Evolutionary conservation across 37 sponge, comb jelly and placozoan genomes (phyloP), one percentile per base, ranked within the genome.

Genomic region (Haliclona indistincta): DNA sequence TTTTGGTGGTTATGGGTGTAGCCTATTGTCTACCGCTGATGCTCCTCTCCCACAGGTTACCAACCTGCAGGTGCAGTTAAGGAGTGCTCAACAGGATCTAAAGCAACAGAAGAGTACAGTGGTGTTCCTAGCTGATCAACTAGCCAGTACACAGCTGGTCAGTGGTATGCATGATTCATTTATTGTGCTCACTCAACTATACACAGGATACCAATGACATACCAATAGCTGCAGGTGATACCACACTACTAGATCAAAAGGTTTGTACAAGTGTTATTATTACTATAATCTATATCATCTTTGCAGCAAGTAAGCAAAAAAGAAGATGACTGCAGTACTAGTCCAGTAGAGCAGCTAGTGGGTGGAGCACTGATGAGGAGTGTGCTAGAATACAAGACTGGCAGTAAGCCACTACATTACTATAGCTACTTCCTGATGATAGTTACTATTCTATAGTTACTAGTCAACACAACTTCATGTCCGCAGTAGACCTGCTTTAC

Each of bases 391-490:
- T 73, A 41, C 19, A 45, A 23, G 26, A 82, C 42, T 22, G 40
- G 30, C 32, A 71, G 81, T 80, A 60, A 68, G 39, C 37, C 22
- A 2, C 3, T 36, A n/a, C 1, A 28, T 32, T 35, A 8, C 8
- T 13, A 47, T 47, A 47, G 13, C 13, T 47, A 47, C 49, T 17
- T 47, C 13, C 13, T 43, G 6, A 22, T 42, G 38, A 25, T 4
- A 17, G 8, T 13, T 42, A 10, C 42, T 13, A 23, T 68, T 19
- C 26, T 5, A 25, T 25, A 73, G 77, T 45, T 43, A 77, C 64
- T 6, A 38, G 67, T 19, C 28, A 63, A 38, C 53, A 77, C 34
- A 54, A 77, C 5, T 77, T 77, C 55, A 51, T 63, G 19, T 53
- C 37, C 6, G 56, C 53, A 1, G 54, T 77, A 0, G 67, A 64